Evolutionary conservation across 2,888 invertebrate genomes (phyloP), one percentile per base, ranked within the genome.

Genomic region (Leucophenga montana): DNA sequence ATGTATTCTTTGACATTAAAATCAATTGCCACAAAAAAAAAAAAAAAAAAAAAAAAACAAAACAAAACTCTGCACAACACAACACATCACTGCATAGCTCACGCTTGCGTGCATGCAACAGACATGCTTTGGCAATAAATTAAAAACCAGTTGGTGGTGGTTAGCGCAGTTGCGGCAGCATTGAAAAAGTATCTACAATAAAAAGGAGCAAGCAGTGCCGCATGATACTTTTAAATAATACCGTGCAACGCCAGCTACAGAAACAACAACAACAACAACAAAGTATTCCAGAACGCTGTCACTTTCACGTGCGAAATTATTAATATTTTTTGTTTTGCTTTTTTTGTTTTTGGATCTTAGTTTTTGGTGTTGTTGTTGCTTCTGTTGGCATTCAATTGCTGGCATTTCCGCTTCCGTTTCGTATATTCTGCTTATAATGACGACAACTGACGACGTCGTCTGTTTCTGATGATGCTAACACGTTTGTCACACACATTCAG

Each of bases 251-350:
- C 6, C 50, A 50, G 13, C 50, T 16, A 50, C 16, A n/a, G 50
- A 6, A 50, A 8, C 50, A 50, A 18, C 61, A 39, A 33, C 16
- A 59, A 13, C 16, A 56, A 20, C 59, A 59, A 62, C 20, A 3
- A 27, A 44, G 31, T 20, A 62, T 62, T 39, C 70, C 61, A 16
- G 39, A 33, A 69, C 69, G 80, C 82, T 80, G 82, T 78, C 84
- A 84, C 77, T 75, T 84, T 78, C 84, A 82, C 81, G 84, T 81
- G 81, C 79, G 75, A 83, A 82, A 81, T 84, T 82, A 80, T 82
- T 79, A 82, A 82, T 84, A 81, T 83, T 77, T 83, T 46, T 48
- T 67, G 62, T 73, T 18, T n/a, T 62, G 11, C 20, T 13, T 20
- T 62, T 62, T 39, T 62, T 33, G 16, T 46, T 6, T 11, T 20